Base-by-base conservation (phyloP, 2,888 invertebrate genomes). In the Disparrhopalites patrizii region DNA sequence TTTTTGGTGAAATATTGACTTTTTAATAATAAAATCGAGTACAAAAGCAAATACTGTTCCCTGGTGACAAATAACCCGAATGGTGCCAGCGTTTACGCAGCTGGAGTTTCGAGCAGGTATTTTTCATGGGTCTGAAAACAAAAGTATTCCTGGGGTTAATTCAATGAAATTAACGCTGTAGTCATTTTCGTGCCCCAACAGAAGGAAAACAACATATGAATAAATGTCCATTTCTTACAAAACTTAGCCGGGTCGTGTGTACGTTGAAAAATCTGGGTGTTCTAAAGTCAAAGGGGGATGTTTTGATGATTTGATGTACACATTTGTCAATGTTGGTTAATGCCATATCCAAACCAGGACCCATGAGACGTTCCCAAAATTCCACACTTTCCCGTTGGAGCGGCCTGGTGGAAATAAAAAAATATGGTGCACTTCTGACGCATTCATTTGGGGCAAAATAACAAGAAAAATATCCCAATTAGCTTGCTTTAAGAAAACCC, bases 281-380 rank as follows among this genome's bases (percentile, higher is more conserved):
- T 27, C 63, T 3, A 18, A 40, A 63, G 15, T 54, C 55, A 15
- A 63, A 30, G 3, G 27, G 10, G 8, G 63, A 63, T 1, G n/a
- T 8, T n/a, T 43, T 2, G 13, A 63, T 10, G 13, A 55, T 40
- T 15, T 54, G 30, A 63, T 63, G 63, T 43, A 40, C 55, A 43
- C 63, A 63, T 55, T 63, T 63, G 38, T 63, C 63, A 27, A 63
- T 40, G n/a, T 63, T 63, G 1, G 28, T 27, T 25, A 63, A 20
- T 8, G 23, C 18, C 3, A 55, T 18, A 8, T 43, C 43, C 15
- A 54, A 3, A 1, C 40, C 40, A 13, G 63, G 63, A 3, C 63
- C 63, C 1, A 63, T 28, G 10, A 63, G 28, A 8, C 63, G 15
- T 23, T 63, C 43, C 63, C 63, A 63, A 30, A 28, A 63, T 2